Base-by-base conservation (phyloP, 2,888 invertebrate genomes). In the Thymelicus acteon region DNA sequence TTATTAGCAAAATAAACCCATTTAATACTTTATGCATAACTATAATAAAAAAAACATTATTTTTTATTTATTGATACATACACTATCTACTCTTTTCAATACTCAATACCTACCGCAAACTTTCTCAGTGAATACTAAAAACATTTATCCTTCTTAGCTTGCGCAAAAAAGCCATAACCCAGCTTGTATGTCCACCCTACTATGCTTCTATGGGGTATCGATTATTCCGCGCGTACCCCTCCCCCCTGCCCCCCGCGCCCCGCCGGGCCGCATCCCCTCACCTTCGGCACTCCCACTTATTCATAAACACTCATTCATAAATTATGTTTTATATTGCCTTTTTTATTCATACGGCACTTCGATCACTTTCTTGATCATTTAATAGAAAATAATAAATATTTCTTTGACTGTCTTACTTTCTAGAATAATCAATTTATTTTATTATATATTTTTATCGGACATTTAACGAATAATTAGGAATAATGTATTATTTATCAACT, bases 171-270 rank as follows among this genome's bases (percentile, higher is more conserved):
- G 82, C 77, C 76, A 78, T 85, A 86, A 85, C 84, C 83, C 80
- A 81, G 77, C 81, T 81, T 82, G 85, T 87, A 84, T 89, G 90
- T 88, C 88, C 90, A 90, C 89, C 88, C 88, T 89, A 85, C 89
- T 86, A 86, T 84, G 87, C 85, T 86, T 88, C 90, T 88, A 91
- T 91, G 91, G 91, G 89, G 86, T 92, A 92, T 88, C 88, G 87
- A 88, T 88, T 89, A 88, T 88, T 82, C 84, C 79, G 80, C 66
- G 73, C 69, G 71, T 62, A 74, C 72, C 76, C 74, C 73, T 39
- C 78, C 49, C 66, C 64, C 63, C 67, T 19, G 19, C 72, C 66
- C 73, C 72, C 76, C 75, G 60, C 75, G 44, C 78, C 49, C 70
- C 69, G 67, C 72, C 69, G 62, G 70, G 73, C 76, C 75, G 78